Percentiles rank a stretch among this genome's conserved stretches.
Conservation (phyloP, 1,140 invertebrate species). For the Psilanteris sp. region DNA sequence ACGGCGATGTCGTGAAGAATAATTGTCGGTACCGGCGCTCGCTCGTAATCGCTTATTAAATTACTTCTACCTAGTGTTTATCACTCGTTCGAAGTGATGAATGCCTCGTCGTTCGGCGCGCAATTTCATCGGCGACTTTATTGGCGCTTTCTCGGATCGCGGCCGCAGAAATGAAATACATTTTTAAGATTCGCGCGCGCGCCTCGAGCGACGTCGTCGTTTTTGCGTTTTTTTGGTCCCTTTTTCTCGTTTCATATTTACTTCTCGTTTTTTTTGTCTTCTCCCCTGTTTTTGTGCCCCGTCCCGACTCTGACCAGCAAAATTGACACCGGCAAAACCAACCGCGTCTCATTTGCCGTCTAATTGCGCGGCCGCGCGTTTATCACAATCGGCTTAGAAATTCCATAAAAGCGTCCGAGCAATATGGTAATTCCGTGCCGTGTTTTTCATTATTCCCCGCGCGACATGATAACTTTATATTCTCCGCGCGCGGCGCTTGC, state of each 20-base stretch:
- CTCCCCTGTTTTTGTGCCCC: no score
- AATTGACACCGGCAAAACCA: no score
- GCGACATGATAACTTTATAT: constrained; percentile 20
- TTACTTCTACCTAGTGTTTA: constrained; percentile 59
- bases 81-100: constrained; percentile 52
- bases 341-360: no score
- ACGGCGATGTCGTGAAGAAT: constrained; percentile 16
- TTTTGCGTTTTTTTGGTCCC: no score
- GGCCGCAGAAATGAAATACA: constrained; percentile 27
- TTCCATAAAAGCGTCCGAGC: constrained; percentile 1
- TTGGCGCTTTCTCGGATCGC: constrained; percentile 8
- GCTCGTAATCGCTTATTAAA: constrained; percentile 60
- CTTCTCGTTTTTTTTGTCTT: no score
- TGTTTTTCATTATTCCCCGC: constrained; percentile 21
- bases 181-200: constrained; percentile 26
- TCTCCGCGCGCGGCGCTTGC: not conserved
- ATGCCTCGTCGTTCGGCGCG: constrained; percentile 31
- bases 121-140: constrained; percentile 36
- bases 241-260: no score
- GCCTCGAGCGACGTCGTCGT: no score
- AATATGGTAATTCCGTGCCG: constrained; percentile 7
- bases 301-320: no score
- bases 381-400: no score
- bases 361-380: no score
- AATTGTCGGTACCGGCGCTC: constrained; percentile 9